These are phyloP conservation scores for Erethizon dorsatum DNA, from an alignment of 2,797 vertebrate species.

Conservation along the genomic window DNA sequence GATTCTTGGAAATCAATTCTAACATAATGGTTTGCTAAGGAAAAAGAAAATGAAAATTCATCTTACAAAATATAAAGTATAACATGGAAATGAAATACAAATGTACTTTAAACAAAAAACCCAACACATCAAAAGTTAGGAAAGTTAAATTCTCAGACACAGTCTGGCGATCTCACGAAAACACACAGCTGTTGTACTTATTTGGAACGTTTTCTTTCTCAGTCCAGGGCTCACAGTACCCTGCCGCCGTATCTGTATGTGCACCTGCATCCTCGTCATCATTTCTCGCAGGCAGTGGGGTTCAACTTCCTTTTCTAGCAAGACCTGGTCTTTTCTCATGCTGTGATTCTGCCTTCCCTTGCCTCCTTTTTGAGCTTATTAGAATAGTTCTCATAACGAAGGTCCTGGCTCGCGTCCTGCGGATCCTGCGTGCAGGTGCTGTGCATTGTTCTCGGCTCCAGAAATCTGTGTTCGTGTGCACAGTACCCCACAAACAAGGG, in stretches of 20 bases:
- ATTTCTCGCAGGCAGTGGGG: too few relatives aligned
- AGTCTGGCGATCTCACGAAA: not conserved
- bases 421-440: slow-evolving; percentile 98
- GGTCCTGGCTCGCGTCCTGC: slow-evolving; percentile 98
- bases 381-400: slow-evolving; percentile 98
- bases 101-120: slow-evolving; percentile 74
- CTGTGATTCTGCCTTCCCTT: slow-evolving; percentile 86
- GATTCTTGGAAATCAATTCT: slow-evolving; percentile 34
- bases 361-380: slow-evolving; percentile 96
- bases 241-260: not conserved
- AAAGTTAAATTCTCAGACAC: slow-evolving; percentile 71
- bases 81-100: slow-evolving; percentile 74
- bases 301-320: not conserved
- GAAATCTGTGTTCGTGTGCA: slow-evolving; percentile 97
- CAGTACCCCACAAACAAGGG: slow-evolving; percentile 96
- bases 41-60: slow-evolving; percentile 46
- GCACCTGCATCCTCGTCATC: too few relatives aligned
- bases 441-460: slow-evolving; percentile 96
- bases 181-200: not conserved
- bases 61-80: slow-evolving; percentile 54
- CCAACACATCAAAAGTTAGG: slow-evolving; percentile 57
- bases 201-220: slow-evolving; percentile 70
- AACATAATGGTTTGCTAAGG: slow-evolving; percentile 5
- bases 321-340: not conserved
- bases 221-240: not conserved